Percentiles rank a stretch among this genome's conserved stretches.
These are phyloP conservation scores for Lophius americanus DNA, from an alignment of 2,797 vertebrate genomes.

Conservation along the genomic window DNA sequence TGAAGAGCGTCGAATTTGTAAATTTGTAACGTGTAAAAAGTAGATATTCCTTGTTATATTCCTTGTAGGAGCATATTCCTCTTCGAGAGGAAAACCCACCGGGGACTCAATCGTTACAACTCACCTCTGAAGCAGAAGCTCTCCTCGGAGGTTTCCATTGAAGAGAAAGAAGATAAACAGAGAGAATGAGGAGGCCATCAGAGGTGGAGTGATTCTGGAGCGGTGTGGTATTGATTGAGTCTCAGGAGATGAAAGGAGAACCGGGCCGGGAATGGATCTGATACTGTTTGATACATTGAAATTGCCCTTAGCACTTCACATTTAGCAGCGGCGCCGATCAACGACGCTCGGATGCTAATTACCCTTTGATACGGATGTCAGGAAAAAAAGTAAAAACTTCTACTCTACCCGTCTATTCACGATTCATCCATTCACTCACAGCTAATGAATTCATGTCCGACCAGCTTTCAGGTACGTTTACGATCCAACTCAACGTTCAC, in stretches of 20 bases:
- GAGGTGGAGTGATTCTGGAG: slow-evolving; percentile 37
- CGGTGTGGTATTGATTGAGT: slow-evolving; percentile 44
- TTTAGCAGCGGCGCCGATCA: slow-evolving; percentile 37
- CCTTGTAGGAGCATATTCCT: not conserved
- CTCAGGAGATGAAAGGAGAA: slow-evolving; percentile 48
- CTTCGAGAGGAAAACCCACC: not conserved
- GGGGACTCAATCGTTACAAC: not conserved
- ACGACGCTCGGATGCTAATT: slow-evolving; percentile 37
- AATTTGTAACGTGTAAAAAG: no score
- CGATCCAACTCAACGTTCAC: no score
- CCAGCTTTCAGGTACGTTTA: not conserved
- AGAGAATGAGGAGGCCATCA: slow-evolving; percentile 36
- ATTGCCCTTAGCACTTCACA: slow-evolving; percentile 41
- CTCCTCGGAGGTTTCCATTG: slow-evolving; percentile 5
- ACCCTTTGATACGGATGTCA: slow-evolving; percentile 35
- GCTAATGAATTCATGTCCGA: slow-evolving; percentile 24
- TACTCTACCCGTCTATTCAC: slow-evolving; percentile 14
- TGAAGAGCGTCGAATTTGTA: no score
- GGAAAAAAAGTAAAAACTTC: slow-evolving; percentile 14
- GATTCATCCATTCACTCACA: not conserved
- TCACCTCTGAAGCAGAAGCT: not conserved
- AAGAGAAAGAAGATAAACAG: not conserved
- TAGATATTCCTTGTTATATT: no score
- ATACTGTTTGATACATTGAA: slow-evolving; percentile 35
- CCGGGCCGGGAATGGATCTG: not conserved